Conservation (phyloP, 1,140 invertebrate genomes). For the Heterodera schachtii region DNA sequence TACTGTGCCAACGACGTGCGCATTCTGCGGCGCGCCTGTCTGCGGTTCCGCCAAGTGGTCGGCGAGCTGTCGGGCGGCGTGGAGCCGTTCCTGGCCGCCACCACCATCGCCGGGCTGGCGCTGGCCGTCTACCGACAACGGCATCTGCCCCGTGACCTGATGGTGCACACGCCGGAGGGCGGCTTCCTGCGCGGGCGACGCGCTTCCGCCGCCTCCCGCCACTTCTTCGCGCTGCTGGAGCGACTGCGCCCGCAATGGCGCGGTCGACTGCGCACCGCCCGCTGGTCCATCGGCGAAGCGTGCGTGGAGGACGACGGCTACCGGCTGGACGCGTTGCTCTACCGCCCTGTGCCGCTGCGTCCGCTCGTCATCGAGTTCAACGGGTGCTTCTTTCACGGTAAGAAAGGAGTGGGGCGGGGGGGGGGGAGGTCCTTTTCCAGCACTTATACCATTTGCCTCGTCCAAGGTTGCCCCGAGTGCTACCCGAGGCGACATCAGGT, state of each 20-base stretch:
- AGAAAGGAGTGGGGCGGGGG: too few relatives aligned
- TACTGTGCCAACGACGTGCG: not conserved
- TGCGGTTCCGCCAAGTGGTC: slow-evolving; percentile 3
- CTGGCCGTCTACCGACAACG: not conserved
- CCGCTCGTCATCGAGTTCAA: slow-evolving; percentile 17
- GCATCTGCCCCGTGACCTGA: not conserved
- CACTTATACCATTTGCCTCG: not conserved
- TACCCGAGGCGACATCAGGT: not conserved
- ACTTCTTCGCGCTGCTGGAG: not conserved
- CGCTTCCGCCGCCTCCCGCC: not conserved
- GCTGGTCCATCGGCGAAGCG: slow-evolving; percentile 13
- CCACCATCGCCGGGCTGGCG: not conserved
- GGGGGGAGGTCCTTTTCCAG: not conserved
- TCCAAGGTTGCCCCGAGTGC: slow-evolving; percentile 11
- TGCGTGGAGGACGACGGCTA: not conserved
- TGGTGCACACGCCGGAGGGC: slow-evolving; percentile 10
- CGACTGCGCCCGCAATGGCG: not conserved
- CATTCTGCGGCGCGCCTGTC: slow-evolving; percentile 5
- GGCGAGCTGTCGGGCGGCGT: not conserved
- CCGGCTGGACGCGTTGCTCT: not conserved
- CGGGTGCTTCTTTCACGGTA: slow-evolving; percentile 7
- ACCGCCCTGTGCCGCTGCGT: not conserved
- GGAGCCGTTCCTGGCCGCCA: slow-evolving; percentile 10
- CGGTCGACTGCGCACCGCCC: not conserved
- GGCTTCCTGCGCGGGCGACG: not conserved